Evolutionary conservation across 2,113 vertebrate species (phyloP).

Genomic region (Odocoileus hemionus): DNA sequence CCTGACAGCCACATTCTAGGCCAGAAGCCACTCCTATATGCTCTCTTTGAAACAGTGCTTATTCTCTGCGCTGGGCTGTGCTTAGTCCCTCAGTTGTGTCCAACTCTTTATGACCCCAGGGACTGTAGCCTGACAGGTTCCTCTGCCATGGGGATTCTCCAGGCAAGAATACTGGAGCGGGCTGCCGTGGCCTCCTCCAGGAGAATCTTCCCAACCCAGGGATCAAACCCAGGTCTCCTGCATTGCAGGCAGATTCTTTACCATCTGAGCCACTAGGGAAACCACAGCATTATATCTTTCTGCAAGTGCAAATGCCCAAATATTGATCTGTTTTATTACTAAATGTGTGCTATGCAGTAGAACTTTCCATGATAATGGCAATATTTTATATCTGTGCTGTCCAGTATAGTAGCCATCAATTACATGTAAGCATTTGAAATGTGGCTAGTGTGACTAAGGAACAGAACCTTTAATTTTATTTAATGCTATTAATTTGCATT

Average conservation of each 20-base stretch:
- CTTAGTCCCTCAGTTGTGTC: not conserved
- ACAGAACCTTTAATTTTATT: not conserved
- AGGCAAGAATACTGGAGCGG: not conserved
- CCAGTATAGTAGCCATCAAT: not conserved
- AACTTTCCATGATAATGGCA: not conserved
- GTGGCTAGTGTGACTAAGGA: not conserved
- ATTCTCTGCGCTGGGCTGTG: not conserved
- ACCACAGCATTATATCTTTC: not conserved
- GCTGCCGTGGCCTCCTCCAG: not conserved
- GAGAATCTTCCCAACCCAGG: not conserved
- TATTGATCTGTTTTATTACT: not conserved
- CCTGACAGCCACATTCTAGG: not conserved
- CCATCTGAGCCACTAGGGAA: not conserved
- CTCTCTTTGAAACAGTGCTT: not conserved
- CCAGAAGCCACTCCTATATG: not conserved
- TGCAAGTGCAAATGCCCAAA: not conserved
- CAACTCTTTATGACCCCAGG: not conserved
- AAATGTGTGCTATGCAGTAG: not conserved
- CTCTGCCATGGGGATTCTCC: not conserved
- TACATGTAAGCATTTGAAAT: not conserved
- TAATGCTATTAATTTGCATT: not conserved
- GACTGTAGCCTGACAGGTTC: not conserved
- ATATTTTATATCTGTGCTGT: not conserved
- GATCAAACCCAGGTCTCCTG: not conserved
- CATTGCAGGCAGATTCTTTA: not conserved